Conservation (phyloP, 2,113 vertebrate genomes). For the Solea senegalensis region DNA sequence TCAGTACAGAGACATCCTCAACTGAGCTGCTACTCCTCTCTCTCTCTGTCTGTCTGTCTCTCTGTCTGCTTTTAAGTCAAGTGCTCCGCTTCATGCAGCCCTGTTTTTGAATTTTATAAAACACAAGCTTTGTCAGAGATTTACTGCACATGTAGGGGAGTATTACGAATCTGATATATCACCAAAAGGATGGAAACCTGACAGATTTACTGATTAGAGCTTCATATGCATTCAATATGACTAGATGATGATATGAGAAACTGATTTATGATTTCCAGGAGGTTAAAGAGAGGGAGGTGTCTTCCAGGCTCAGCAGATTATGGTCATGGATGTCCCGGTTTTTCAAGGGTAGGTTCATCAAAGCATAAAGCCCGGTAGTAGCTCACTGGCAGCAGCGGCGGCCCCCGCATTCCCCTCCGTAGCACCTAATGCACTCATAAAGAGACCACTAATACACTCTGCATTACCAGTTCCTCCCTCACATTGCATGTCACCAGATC, state of each 20-base stretch:
- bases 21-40: constrained; percentile 39
- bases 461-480: constrained; percentile 66
- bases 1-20: constrained; percentile 30
- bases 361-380: constrained; percentile 70
- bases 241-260: constrained; percentile 80
- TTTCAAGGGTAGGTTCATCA: constrained; percentile 81
- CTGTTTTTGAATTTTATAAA: constrained; percentile 53
- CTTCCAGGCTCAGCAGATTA: constrained; percentile 53
- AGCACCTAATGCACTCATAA: constrained; percentile 73
- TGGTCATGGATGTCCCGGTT: constrained; percentile 62
- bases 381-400: constrained; percentile 49
- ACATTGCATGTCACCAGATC: constrained; percentile 70
- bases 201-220: constrained; percentile 79
- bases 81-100: constrained; percentile 35
- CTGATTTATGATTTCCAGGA: constrained; percentile 80
- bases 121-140: constrained; percentile 66
- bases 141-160: constrained; percentile 68
- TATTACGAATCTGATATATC: constrained; percentile 76
- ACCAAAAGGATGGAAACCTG: constrained; percentile 65
- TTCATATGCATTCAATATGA: constrained; percentile 79
- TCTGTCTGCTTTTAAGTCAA: constrained; percentile 49
- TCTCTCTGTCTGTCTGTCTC: neutral
- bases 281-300: constrained; percentile 63
- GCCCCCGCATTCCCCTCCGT: constrained; percentile 62
- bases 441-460: constrained; percentile 76